These are phyloP conservation scores for Villa cingulata DNA, from an alignment of 2,888 invertebrate species.

Conservation along the genomic window DNA sequence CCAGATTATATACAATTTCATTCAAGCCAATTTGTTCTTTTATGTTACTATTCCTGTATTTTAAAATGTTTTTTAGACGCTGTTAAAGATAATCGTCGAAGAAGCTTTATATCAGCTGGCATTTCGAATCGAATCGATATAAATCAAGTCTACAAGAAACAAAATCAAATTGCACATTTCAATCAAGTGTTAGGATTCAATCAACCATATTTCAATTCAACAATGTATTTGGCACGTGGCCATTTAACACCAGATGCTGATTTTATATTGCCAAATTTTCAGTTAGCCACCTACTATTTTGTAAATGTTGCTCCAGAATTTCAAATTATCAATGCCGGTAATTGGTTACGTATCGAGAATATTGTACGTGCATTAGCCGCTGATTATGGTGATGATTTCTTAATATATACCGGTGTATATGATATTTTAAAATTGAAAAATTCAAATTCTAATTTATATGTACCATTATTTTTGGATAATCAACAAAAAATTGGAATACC, in stretches of 20 bases:
- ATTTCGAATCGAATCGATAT: slow-evolving; percentile 18
- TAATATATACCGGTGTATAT: slow-evolving; percentile 35
- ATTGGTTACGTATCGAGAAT: slow-evolving; percentile 37
- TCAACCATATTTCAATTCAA: slow-evolving; percentile 25
- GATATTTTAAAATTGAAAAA: slow-evolving; percentile 31
- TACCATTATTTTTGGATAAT: slow-evolving; percentile 29
- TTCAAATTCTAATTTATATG: slow-evolving; percentile 10
- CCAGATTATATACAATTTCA: no score
- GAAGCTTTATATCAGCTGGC: slow-evolving; percentile 28
- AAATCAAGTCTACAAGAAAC: slow-evolving; percentile 24
- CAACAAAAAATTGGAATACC: slow-evolving; percentile 32
- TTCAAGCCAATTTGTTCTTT: slow-evolving; percentile 10
- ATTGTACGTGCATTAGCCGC: slow-evolving; percentile 30
- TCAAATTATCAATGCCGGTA: slow-evolving; percentile 36
- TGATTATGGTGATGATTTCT: slow-evolving; percentile 24
- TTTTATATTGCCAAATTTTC: slow-evolving; percentile 34
- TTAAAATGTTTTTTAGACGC: slow-evolving; percentile 11
- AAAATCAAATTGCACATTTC: slow-evolving; percentile 25
- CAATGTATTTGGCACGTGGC: slow-evolving; percentile 32
- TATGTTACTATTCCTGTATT: not conserved
- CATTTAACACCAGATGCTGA: slow-evolving; percentile 40
- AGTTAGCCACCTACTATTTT: slow-evolving; percentile 38
- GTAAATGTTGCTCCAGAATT: slow-evolving; percentile 39
- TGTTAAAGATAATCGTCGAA: slow-evolving; percentile 21
- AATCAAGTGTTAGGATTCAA: slow-evolving; percentile 10